phyloP scores from a whole-genome alignment of 2,113 vertebrate species.

The Thunnus maccoyii region DNA sequence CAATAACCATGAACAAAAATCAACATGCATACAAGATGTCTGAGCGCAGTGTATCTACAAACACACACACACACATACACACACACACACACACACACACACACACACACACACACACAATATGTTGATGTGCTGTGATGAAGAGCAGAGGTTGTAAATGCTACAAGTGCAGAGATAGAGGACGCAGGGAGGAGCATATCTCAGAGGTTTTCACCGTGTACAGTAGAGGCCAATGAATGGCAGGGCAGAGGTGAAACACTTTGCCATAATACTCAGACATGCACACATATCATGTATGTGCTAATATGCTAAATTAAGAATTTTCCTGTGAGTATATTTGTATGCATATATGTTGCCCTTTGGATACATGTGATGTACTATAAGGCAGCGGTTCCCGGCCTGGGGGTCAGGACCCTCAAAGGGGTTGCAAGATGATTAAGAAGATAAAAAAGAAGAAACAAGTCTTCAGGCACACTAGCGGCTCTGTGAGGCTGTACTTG shows the following conservation, averaged over 20 bases:
- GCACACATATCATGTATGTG: not conserved
- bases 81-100: conserved; percentile 28
- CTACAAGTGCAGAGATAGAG: conserved; percentile 49
- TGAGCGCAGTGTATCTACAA: conserved; percentile 55
- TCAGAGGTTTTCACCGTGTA: conserved; percentile 48
- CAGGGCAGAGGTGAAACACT: conserved; percentile 38
- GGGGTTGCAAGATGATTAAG: not conserved
- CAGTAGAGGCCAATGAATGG: conserved; percentile 32
- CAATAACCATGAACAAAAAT: conserved; percentile 72
- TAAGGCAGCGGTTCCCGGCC: not conserved
- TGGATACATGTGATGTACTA: not conserved
- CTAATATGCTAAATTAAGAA: conserved; percentile 31
- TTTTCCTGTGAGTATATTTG: not conserved
- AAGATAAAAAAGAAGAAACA: not conserved
- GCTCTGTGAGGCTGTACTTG: not conserved
- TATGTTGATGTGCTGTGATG: conserved; percentile 62
- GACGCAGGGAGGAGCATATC: conserved; percentile 52
- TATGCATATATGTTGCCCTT: not conserved
- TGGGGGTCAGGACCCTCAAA: not conserved
- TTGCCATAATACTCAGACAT: conserved; percentile 10
- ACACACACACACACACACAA: not conserved
- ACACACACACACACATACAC: conserved; percentile 33
- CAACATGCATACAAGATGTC: conserved; percentile 67
- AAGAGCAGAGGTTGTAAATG: conserved; percentile 70
- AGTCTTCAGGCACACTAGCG: not conserved